A percentile compares a stretch with the other conserved stretches of the same genome.
phyloP scores from a whole-genome alignment of 2,888 invertebrate genomes.

The Nymphalis c-album region DNA sequence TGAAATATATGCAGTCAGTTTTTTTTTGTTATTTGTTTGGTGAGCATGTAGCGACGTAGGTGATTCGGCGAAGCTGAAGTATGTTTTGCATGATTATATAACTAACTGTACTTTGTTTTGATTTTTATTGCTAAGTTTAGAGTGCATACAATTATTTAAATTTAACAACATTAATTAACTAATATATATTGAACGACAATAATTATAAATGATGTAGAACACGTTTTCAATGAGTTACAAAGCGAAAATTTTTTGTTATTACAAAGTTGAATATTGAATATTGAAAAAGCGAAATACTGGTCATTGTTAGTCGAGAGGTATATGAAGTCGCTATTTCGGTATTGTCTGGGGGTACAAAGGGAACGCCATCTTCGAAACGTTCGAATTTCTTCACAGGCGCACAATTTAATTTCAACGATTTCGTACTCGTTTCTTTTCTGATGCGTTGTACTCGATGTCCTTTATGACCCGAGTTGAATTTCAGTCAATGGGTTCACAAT shows the following conservation, averaged over 20 bases:
- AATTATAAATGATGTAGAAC: slow-evolving; percentile 39
- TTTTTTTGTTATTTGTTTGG: too few species aligned
- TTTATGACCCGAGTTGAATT: slow-evolving; percentile 59
- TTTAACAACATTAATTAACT: neutral
- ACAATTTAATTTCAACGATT: slow-evolving; percentile 73
- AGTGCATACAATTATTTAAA: too few species aligned
- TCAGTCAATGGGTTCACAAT: slow-evolving; percentile 62
- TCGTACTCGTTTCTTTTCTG: slow-evolving; percentile 55
- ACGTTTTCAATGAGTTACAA: slow-evolving; percentile 26
- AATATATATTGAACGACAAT: slow-evolving; percentile 33
- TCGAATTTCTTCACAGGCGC: slow-evolving; percentile 59
- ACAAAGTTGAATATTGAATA: slow-evolving; percentile 58
- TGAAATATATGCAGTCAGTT: too few species aligned
- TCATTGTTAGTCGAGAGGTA: slow-evolving; percentile 70
- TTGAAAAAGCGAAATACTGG: slow-evolving; percentile 62
- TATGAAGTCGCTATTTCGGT: slow-evolving; percentile 63
- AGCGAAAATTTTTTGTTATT: slow-evolving; percentile 43
- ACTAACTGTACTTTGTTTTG: too few species aligned
- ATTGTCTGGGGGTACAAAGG: slow-evolving; percentile 68
- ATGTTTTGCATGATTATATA: too few species aligned
- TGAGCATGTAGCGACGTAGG: too few species aligned
- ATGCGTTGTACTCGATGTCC: slow-evolving; percentile 60
- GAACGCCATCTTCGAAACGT: slow-evolving; percentile 46
- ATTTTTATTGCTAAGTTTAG: too few species aligned
- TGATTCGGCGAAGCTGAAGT: too few species aligned